Conservation (phyloP, 2,113 vertebrate species). For the Macrotus californicus region DNA sequence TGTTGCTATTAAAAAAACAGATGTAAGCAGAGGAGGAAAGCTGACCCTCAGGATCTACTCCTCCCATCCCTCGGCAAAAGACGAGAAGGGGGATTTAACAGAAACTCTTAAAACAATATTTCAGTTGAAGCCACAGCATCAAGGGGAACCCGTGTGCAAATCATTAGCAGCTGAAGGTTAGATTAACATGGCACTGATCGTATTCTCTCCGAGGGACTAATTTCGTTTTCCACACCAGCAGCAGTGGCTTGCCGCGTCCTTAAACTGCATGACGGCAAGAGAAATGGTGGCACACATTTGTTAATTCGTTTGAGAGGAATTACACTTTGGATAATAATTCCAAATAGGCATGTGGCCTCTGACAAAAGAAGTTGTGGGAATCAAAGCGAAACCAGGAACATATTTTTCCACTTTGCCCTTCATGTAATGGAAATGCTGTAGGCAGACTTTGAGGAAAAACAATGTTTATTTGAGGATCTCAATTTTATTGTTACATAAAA, state of each 20-base stretch:
- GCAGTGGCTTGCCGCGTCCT: slow-evolving; percentile 74
- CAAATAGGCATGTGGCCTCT: slow-evolving; percentile 61
- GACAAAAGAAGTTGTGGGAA: slow-evolving; percentile 63
- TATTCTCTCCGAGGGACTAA: slow-evolving; percentile 79
- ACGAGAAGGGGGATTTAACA: slow-evolving; percentile 65
- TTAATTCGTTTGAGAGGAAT: slow-evolving; percentile 63
- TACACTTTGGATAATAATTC: slow-evolving; percentile 62
- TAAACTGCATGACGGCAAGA: slow-evolving; percentile 70
- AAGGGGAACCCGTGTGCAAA: slow-evolving; percentile 76
- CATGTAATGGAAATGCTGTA: slow-evolving; percentile 48
- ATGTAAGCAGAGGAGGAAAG: background rate
- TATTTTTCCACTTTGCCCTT: slow-evolving; percentile 69
- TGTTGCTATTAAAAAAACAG: background rate
- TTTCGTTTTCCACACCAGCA: slow-evolving; percentile 78
- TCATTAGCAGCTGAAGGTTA: slow-evolving; percentile 84
- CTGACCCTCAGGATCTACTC: slow-evolving; percentile 53
- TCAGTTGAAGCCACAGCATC: slow-evolving; percentile 72
- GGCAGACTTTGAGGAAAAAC: slow-evolving; percentile 52
- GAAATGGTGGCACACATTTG: slow-evolving; percentile 63
- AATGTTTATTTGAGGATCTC: slow-evolving; percentile 63
- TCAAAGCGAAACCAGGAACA: slow-evolving; percentile 33
- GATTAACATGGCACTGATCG: slow-evolving; percentile 78
- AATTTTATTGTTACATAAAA: slow-evolving; percentile 52
- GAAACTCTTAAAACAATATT: slow-evolving; percentile 79
- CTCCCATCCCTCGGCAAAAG: slow-evolving; percentile 49